phyloP scores from a whole-genome alignment of 2,888 invertebrate genomes.

The Epinotia brunnichana region DNA sequence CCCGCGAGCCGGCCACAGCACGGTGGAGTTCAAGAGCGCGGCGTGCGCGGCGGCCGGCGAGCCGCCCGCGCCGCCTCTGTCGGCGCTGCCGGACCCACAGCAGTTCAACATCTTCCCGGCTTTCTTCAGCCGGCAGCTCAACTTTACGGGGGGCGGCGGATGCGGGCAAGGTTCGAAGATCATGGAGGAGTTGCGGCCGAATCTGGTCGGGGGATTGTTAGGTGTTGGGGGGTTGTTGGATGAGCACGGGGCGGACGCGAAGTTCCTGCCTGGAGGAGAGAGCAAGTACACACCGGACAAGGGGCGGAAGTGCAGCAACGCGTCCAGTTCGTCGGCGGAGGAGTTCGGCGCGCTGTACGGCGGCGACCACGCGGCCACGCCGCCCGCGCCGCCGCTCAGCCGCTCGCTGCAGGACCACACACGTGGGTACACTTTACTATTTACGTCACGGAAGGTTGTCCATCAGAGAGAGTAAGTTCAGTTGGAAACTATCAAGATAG shows the following conservation, averaged over 20 bases:
- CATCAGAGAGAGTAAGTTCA: neutral
- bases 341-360: conserved; percentile 95
- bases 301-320: conserved; percentile 90
- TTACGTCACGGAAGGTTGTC: conserved; percentile 1
- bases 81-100: conserved; percentile 87
- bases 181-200: conserved; percentile 94
- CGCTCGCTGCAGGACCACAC: conserved; percentile 84
- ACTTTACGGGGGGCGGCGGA: conserved; percentile 88
- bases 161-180: conserved; percentile 89
- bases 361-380: conserved; percentile 88
- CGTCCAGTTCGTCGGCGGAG: conserved; percentile 90
- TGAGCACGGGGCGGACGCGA: conserved; percentile 87
- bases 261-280: conserved; percentile 82
- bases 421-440: conserved; percentile 67
- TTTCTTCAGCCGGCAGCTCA: conserved; percentile 94
- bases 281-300: conserved; percentile 83
- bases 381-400: conserved; percentile 83
- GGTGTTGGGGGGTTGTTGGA: conserved; percentile 91
- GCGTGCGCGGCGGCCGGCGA: conserved; percentile 85
- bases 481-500: neutral
- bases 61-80: conserved; percentile 82
- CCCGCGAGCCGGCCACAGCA: conserved; percentile 85
- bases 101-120: conserved; percentile 97
- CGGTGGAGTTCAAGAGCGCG: conserved; percentile 93
- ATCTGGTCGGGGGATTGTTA: conserved; percentile 90